Base-by-base conservation (phyloP, 2,113 vertebrate genomes). In the Gallinago media region DNA sequence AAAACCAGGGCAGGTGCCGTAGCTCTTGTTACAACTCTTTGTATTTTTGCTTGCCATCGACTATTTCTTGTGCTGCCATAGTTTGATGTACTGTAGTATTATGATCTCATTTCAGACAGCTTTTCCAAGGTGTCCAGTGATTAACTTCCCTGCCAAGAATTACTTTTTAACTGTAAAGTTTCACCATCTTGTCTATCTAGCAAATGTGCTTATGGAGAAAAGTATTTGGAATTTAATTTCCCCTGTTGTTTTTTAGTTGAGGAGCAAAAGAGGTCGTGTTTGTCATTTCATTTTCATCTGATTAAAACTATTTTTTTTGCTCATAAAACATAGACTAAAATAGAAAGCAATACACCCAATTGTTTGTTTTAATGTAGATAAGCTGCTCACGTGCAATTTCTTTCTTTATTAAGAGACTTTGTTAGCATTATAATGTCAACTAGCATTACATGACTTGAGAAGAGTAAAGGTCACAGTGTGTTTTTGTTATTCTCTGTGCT, bases 161-260 rank as follows among this genome's bases (percentile, higher is more conserved):
- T 22, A 8, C 25, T 61, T 55, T 54, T 83, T 52, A 50, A 26
- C 44, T 55, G 15, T 40, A 0, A 26, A 40, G 34, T 6, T 34
- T 16, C 56, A 13, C 27, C 12, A 7, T 15, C 34, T 65, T 32
- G 8, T 20, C 38, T 44, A 3, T 65, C 54, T 44, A 67, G n/a
- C 10, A 62, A 29, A 68, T 29, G 31, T 78, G 16, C 23, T 78
- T 47, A 52, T 36, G 31, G 56, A 40, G 32, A 72, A 27, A 40
- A 66, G 44, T 34, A 29, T 62, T 75, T 59, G 3, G 61, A 22
- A 38, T 22, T 15, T 40, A 3, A 15, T n/a, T 87, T 79, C 22
- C 52, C 56, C 17, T 18, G 3, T 4, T 21, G 3, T 4, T 36
- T 67, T 8, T 36, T 61, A 3, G 0, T 21, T 44, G n/a, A 66